These are phyloP conservation scores for Arbacia lixula DNA, from an alignment of 53 echinoderm and acorn worm genomes.

Conservation along the genomic window DNA sequence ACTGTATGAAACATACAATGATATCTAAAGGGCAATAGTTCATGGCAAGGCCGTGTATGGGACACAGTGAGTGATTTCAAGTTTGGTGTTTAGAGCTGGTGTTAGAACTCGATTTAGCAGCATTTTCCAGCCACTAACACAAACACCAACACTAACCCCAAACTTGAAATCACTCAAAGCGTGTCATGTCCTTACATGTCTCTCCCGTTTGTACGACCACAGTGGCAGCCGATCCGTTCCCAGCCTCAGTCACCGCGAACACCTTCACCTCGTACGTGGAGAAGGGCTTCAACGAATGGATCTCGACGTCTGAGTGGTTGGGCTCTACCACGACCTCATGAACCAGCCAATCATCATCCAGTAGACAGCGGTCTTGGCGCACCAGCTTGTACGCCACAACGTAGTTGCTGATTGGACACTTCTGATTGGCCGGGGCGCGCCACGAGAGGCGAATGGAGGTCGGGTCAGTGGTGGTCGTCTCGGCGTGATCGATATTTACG, in stretches of 20 bases:
- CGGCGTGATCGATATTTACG: slow-evolving; percentile 21
- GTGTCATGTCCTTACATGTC: slow-evolving; percentile 28
- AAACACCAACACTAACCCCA: too few relatives aligned
- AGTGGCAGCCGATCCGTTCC: slow-evolving; percentile 28
- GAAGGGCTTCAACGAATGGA: slow-evolving; percentile 37
- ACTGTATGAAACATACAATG: too few relatives aligned
- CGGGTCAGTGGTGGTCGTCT: slow-evolving; percentile 46
- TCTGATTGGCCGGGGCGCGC: slow-evolving; percentile 51
- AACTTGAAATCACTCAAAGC: not conserved
- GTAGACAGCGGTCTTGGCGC: slow-evolving; percentile 44
- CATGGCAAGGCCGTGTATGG: too few relatives aligned
- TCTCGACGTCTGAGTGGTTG: slow-evolving; percentile 31
- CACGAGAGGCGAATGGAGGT: slow-evolving; percentile 50
- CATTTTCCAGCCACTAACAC: too few relatives aligned
- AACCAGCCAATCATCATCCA: slow-evolving; percentile 45
- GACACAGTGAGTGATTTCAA: too few relatives aligned
- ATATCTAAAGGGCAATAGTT: too few relatives aligned
- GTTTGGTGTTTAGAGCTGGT: too few relatives aligned
- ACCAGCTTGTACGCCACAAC: slow-evolving; percentile 39
- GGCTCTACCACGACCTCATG: slow-evolving; percentile 8
- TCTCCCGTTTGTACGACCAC: slow-evolving; percentile 40
- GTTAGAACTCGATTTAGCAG: too few relatives aligned
- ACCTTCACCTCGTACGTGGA: slow-evolving; percentile 64
- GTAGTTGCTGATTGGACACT: slow-evolving; percentile 56
- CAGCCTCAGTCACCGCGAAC: slow-evolving; percentile 57